Evolutionary conservation across 2,113 vertebrate species (phyloP).

Genomic region (Trinectes maculatus): DNA sequence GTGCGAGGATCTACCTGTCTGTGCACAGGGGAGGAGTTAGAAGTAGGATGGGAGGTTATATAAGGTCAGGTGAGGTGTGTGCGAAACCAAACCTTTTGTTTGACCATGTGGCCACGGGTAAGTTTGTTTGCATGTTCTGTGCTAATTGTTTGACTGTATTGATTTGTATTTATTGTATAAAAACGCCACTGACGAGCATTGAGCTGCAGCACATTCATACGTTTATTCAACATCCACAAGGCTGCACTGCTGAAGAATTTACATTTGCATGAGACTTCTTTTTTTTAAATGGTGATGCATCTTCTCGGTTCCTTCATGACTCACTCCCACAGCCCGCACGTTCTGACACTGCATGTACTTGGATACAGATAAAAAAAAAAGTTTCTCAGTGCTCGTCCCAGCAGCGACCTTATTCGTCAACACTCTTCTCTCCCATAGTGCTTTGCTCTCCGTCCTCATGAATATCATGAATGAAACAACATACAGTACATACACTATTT

Average conservation of each 20-base stretch:
- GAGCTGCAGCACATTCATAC: neutral
- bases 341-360: constrained; percentile 14
- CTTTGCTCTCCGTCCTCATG: constrained; percentile 59
- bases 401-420: neutral
- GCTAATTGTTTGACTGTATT: too few relatives aligned
- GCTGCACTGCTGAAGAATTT: neutral
- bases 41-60: too few relatives aligned
- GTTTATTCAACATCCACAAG: neutral
- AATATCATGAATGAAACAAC: constrained; percentile 75
- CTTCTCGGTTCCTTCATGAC: constrained; percentile 72
- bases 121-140: too few relatives aligned
- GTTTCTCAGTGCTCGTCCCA: constrained; percentile 4
- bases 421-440: constrained; percentile 12
- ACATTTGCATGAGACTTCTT: neutral
- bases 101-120: too few relatives aligned
- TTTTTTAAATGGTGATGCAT: constrained; percentile 44
- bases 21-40: too few relatives aligned
- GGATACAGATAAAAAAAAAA: constrained; percentile 48
- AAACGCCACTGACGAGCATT: neutral
- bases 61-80: too few relatives aligned
- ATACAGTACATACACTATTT: constrained; percentile 42
- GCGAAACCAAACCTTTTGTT: too few relatives aligned
- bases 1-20: too few relatives aligned
- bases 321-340: constrained; percentile 31
- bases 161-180: too few relatives aligned